Percentiles rank a stretch among this genome's conserved stretches.
Conservation (phyloP, 1,140 invertebrate species). For the Cyphomyrmex costatus region DNA sequence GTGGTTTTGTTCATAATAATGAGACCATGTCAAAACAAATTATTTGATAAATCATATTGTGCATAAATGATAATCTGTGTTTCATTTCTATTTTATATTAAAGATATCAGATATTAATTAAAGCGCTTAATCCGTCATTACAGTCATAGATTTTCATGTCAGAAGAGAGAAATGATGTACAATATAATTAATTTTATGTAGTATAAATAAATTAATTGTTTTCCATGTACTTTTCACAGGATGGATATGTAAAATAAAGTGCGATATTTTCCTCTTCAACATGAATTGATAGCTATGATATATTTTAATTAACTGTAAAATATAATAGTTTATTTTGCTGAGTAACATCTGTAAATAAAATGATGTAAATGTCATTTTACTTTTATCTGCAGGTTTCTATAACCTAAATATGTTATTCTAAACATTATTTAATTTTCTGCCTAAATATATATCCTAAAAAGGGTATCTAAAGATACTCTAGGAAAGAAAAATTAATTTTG, state of each 20-base stretch:
- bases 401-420: not conserved
- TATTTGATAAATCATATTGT: conserved; percentile 6
- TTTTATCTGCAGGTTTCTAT: not conserved
- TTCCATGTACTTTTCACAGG: not conserved
- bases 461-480: too few species aligned
- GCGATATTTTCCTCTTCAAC: not conserved
- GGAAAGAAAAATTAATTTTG: not conserved
- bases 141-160: not conserved
- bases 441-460: not conserved
- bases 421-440: not conserved
- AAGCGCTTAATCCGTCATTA: conserved; percentile 25
- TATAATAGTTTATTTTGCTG: not conserved
- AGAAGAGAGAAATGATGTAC: not conserved
- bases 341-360: conserved; percentile 6
- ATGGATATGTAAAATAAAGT: not conserved
- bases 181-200: conserved; percentile 13
- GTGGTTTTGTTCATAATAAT: conserved; percentile 11
- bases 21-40: not conserved
- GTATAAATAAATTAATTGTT: conserved; percentile 24
- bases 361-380: not conserved
- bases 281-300: not conserved
- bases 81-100: conserved; percentile 7
- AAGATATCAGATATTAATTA: conserved; percentile 22
- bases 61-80: not conserved
- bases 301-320: conserved; percentile 20